Evolutionary conservation across 2,888 invertebrate species (phyloP).

Genomic region (Apamea monoglypha): DNA sequence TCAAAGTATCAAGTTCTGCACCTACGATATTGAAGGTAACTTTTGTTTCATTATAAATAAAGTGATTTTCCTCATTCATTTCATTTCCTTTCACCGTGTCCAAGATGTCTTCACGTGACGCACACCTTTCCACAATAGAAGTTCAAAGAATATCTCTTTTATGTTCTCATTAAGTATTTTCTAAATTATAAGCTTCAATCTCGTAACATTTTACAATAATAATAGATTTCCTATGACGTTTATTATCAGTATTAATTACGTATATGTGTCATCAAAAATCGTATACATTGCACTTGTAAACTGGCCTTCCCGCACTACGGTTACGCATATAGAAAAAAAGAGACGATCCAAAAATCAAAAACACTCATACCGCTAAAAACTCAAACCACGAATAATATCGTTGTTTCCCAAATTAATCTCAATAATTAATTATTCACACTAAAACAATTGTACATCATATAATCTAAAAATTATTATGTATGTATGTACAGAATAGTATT

Average conservation of each 20-base stretch:
- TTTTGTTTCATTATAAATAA: constrained; percentile 85
- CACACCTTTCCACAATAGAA: constrained; percentile 78
- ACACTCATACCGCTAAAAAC: constrained; percentile 80
- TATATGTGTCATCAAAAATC: constrained; percentile 90
- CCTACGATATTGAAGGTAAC: constrained; percentile 87
- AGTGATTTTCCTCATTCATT: constrained; percentile 74
- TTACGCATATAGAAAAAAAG: constrained; percentile 75
- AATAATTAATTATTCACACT: constrained; percentile 89
- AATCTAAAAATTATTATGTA: constrained; percentile 87
- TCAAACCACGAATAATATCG: constrained; percentile 77
- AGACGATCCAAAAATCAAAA: constrained; percentile 82
- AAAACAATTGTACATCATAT: constrained; percentile 90
- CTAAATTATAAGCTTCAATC: constrained; percentile 85
- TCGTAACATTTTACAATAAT: constrained; percentile 88
- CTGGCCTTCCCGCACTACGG: constrained; percentile 88
- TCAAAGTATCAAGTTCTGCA: constrained; percentile 73
- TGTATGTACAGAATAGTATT: constrained; percentile 89
- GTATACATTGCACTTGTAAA: constrained; percentile 91
- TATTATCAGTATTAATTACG: constrained; percentile 88
- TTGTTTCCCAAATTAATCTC: constrained; percentile 86
- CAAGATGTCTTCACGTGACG: constrained; percentile 79
- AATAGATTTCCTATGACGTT: constrained; percentile 87
- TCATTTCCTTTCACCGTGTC: constrained; percentile 72
- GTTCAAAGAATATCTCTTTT: constrained; percentile 83
- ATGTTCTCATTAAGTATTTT: constrained; percentile 76